Conservation (phyloP, 2,113 vertebrate genomes). For the Oriolus oriolus region DNA sequence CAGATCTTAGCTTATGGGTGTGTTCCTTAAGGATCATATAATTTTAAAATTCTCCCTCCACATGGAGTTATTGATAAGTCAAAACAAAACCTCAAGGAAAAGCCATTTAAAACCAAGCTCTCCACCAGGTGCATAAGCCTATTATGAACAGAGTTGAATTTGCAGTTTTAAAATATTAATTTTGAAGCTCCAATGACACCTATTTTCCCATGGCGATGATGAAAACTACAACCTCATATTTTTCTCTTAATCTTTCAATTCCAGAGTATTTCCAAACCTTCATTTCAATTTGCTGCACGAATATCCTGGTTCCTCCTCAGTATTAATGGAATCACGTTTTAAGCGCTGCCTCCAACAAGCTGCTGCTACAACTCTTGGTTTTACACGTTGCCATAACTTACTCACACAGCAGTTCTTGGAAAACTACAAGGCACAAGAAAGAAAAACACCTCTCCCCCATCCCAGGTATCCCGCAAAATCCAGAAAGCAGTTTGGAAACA, state of each 20-base stretch:
- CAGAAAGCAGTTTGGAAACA: background rate
- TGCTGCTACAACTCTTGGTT: background rate
- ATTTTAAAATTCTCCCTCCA: background rate
- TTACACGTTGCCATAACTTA: background rate
- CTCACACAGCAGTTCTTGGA: background rate
- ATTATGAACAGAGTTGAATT: background rate
- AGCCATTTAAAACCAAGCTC: background rate
- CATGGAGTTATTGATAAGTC: background rate
- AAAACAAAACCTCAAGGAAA: background rate
- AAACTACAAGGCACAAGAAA: background rate
- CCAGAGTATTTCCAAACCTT: background rate
- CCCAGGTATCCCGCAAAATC: background rate
- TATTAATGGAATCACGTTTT: background rate
- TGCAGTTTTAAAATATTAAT: background rate
- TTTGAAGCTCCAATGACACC: background rate
- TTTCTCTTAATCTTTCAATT: background rate
- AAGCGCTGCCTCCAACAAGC: background rate
- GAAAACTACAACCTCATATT: background rate
- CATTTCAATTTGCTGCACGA: background rate
- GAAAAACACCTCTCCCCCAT: background rate
- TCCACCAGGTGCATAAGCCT: background rate
- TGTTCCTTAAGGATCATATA: background rate
- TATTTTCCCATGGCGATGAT: background rate
- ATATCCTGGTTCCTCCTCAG: background rate
- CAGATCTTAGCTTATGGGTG: background rate